phyloP scores from a whole-genome alignment of 2,797 vertebrate genomes.

The Chelonia mydas region DNA sequence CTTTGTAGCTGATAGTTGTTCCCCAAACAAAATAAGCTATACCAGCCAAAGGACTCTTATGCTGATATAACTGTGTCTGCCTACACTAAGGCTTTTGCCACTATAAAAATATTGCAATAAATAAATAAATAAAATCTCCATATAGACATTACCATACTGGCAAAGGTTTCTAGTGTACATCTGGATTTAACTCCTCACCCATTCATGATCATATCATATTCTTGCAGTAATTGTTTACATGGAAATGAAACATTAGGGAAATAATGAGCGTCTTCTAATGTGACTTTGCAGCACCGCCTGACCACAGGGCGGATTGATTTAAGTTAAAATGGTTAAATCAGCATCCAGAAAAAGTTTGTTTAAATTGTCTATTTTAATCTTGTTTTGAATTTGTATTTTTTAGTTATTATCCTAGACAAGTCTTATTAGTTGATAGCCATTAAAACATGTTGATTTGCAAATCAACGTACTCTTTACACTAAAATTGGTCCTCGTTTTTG shows the following conservation, averaged over 20 bases:
- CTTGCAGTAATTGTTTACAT: background rate
- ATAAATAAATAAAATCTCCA: background rate
- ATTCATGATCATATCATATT: background rate
- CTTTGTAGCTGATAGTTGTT: slow-evolving; percentile 12
- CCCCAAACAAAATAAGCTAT: background rate
- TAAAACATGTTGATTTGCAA: background rate
- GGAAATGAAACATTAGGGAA: background rate
- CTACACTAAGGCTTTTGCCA: background rate
- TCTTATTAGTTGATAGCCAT: background rate
- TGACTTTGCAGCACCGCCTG: background rate
- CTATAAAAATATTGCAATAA: background rate
- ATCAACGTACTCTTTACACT: background rate
- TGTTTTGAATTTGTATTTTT: background rate
- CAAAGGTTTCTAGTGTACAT: background rate
- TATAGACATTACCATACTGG: background rate
- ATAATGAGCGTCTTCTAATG: background rate
- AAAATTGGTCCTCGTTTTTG: background rate
- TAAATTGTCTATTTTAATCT: background rate
- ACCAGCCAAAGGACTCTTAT: background rate
- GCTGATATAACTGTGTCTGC: background rate
- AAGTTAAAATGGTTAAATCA: background rate
- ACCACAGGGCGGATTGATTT: background rate
- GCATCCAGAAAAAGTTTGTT: background rate
- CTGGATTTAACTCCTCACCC: background rate
- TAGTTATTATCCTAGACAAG: background rate